A percentile compares a stretch with the other conserved stretches of the same genome.
Conservation (phyloP, 2,797 vertebrate genomes). For the Danio kyathit region DNA sequence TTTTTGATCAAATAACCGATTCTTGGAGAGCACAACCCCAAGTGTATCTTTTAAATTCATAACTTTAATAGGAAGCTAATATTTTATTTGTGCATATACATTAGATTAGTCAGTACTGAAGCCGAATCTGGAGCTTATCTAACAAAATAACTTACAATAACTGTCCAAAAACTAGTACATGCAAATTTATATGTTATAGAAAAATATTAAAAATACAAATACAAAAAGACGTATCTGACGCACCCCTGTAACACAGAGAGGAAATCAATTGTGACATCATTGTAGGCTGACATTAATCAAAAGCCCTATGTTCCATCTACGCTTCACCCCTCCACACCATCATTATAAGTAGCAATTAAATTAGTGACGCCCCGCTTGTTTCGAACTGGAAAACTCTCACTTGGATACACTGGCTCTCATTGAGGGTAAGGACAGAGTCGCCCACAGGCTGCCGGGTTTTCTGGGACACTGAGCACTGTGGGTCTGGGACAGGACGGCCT, state of each 20-base stretch:
- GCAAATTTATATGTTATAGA: no score
- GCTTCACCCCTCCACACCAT: constrained; percentile 31
- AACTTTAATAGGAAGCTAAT: no score
- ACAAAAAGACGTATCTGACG: no score
- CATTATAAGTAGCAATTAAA: constrained; percentile 54
- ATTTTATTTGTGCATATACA: no score
- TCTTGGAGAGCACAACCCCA: no score
- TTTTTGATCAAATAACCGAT: no score
- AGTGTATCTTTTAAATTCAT: no score
- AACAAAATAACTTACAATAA: no score
- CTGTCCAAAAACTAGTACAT: no score
- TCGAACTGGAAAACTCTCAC: constrained; percentile 54
- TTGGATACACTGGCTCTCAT: constrained; percentile 52
- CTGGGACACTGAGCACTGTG: constrained; percentile 48
- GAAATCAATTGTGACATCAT: constrained; percentile 30
- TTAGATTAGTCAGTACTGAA: no score
- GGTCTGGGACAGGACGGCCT: constrained; percentile 46
- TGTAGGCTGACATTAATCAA: constrained; percentile 44
- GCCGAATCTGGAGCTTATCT: no score
- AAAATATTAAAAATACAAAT: no score
- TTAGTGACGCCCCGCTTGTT: constrained; percentile 59
- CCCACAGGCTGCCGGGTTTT: constrained; percentile 46
- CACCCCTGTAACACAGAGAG: constrained; percentile 1
- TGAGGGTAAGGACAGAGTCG: constrained; percentile 45
- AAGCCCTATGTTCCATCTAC: constrained; percentile 41